Conservation (phyloP, 2,113 vertebrate genomes). For the Labeo rohita region DNA sequence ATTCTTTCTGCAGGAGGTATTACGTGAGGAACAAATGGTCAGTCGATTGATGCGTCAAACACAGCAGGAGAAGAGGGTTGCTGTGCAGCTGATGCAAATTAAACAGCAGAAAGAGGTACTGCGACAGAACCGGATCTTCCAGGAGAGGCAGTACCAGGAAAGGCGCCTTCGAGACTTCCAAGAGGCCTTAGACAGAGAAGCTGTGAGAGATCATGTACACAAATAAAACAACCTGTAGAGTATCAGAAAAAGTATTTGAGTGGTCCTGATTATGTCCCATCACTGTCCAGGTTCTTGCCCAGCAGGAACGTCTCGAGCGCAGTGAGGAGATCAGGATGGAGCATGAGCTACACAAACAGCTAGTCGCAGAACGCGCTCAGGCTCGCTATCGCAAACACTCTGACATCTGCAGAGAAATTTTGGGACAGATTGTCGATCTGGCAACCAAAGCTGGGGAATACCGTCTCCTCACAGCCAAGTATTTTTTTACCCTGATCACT, state of each 20-base stretch:
- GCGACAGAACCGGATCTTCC: constrained; percentile 85
- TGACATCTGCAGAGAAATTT: constrained; percentile 77
- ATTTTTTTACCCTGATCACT: constrained; percentile 39
- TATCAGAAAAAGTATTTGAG: neutral
- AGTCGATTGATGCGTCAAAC: constrained; percentile 86
- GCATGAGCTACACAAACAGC: constrained; percentile 74
- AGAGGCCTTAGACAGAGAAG: constrained; percentile 86
- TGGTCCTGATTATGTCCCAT: neutral
- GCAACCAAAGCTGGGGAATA: constrained; percentile 87
- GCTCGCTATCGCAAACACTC: constrained; percentile 81
- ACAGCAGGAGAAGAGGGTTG: constrained; percentile 86
- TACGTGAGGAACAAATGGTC: constrained; percentile 85
- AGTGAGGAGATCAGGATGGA: constrained; percentile 80
- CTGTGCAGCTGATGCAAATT: constrained; percentile 86
- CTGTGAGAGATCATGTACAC: constrained; percentile 76
- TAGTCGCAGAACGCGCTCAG: constrained; percentile 79
- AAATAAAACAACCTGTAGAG: neutral
- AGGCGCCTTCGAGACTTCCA: constrained; percentile 84
- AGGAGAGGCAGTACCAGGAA: constrained; percentile 87
- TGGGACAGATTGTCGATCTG: constrained; percentile 87
- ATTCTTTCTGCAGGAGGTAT: constrained; percentile 74
- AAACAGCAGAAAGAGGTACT: constrained; percentile 89
- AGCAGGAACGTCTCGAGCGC: constrained; percentile 79
- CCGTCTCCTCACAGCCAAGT: constrained; percentile 84
- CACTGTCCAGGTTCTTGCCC: constrained; percentile 79